Conservation (phyloP, 2,113 vertebrate genomes). For the Alethe diademata region DNA sequence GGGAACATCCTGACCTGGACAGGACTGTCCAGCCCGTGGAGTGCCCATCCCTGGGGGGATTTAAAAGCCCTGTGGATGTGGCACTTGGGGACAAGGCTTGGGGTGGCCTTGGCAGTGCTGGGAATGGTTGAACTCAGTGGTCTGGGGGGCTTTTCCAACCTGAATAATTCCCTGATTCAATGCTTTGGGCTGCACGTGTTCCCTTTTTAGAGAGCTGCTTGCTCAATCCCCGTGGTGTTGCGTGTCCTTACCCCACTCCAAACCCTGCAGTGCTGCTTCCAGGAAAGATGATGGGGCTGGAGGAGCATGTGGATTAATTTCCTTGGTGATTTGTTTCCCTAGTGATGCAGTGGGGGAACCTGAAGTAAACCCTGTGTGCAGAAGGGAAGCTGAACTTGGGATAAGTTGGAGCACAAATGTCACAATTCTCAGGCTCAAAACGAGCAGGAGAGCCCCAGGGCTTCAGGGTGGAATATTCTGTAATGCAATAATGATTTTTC, state of each 20-base stretch:
- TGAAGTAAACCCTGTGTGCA: background rate
- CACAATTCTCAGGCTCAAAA: fast-evolving
- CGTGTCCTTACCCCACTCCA: background rate
- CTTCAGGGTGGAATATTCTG: fast-evolving
- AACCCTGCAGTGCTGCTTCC: fast-evolving
- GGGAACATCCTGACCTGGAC: background rate
- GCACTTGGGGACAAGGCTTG: fast-evolving
- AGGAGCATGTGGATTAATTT: background rate
- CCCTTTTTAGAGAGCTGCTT: background rate
- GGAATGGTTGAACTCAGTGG: background rate
- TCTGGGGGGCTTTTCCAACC: background rate
- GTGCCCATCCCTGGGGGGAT: background rate
- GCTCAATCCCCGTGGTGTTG: fast-evolving
- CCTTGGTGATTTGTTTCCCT: fast-evolving
- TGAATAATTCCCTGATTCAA: fast-evolving
- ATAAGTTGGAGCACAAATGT: fast-evolving
- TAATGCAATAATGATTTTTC: background rate
- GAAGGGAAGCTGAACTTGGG: background rate
- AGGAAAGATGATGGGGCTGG: background rate
- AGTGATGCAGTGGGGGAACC: fast-evolving
- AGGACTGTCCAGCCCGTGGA: background rate
- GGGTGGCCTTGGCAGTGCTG: background rate
- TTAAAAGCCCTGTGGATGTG: fast-evolving
- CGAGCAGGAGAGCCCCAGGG: fast-evolving
- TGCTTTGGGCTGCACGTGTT: fast-evolving